Conservation (phyloP, 1,140 invertebrate species). For the Eciton burchellii region DNA sequence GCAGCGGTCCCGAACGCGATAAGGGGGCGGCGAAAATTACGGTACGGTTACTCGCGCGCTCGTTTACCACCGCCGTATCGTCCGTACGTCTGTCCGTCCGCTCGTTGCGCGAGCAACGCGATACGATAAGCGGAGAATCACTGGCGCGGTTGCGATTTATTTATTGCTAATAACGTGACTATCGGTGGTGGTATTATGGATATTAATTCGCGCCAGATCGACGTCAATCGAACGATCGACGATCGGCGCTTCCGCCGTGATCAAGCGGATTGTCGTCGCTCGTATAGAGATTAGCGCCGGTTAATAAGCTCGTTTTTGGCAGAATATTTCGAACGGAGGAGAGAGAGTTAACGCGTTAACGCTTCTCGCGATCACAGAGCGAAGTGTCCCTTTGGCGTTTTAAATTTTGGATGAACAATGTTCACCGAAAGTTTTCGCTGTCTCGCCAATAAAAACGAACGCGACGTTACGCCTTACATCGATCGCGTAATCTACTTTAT, state of each 20-base stretch:
- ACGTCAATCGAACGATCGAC: too few species aligned
- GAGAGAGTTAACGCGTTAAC: not conserved
- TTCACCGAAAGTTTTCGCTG: too few species aligned
- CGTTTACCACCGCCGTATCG: not conserved
- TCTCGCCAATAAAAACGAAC: too few species aligned
- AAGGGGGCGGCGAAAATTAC: conserved; percentile 47
- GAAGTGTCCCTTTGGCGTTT: not conserved
- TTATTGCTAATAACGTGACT: not conserved
- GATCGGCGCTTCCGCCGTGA: not conserved
- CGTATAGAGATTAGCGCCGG: not conserved
- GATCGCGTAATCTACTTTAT: conserved; percentile 46
- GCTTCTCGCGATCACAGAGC: not conserved
- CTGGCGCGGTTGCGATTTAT: not conserved
- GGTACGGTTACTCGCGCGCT: not conserved
- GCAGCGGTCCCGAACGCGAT: not conserved
- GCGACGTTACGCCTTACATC: conserved; percentile 29
- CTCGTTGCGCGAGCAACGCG: not conserved
- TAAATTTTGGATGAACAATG: too few species aligned
- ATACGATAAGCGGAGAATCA: conserved; percentile 32
- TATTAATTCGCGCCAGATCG: not conserved
- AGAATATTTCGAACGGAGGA: not conserved
- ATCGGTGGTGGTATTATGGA: conserved; percentile 11
- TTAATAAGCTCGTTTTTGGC: not conserved
- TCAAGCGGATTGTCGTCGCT: not conserved
- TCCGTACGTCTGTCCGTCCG: too few species aligned